A percentile compares a stretch with the other conserved stretches of the same genome.
phyloP scores from a whole-genome alignment of 2,797 vertebrate genomes.

The Neosalanx taihuensis region DNA sequence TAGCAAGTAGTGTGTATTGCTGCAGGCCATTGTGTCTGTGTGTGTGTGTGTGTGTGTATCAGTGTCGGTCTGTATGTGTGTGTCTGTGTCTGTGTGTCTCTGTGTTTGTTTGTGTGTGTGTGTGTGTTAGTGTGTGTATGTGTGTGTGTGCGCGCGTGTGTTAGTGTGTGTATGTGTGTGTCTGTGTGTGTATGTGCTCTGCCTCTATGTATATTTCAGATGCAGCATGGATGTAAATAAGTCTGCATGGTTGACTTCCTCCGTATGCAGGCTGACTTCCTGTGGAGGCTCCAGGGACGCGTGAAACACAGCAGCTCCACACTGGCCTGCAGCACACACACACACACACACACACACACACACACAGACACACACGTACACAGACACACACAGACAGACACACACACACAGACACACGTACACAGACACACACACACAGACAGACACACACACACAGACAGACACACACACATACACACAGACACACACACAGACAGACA shows the following conservation, averaged over 20 bases:
- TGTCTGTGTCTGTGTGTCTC: background rate
- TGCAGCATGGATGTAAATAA: constrained; percentile 18
- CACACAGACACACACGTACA: background rate
- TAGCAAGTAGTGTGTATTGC: background rate
- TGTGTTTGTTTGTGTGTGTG: background rate
- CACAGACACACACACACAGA: background rate
- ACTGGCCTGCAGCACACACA: background rate
- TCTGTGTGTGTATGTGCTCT: constrained; percentile 15
- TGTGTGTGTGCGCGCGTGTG: background rate
- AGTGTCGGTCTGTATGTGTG: background rate
- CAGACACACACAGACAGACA: background rate
- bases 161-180: constrained; percentile 6
- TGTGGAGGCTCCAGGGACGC: background rate
- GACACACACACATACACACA: background rate
- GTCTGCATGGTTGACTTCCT: constrained; percentile 14
- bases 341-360: background rate
- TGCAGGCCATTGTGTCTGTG: constrained; percentile 6
- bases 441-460: background rate
- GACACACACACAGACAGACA: background rate
- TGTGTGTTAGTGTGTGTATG: background rate
- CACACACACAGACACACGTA: background rate
- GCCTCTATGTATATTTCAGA: background rate
- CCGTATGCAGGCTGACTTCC: constrained; percentile 12
- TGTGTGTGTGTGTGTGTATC: constrained; percentile 12
- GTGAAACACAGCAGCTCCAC: constrained; percentile 30